Conservation (phyloP, 2,113 vertebrate genomes). For the Hemiprocne comata region DNA sequence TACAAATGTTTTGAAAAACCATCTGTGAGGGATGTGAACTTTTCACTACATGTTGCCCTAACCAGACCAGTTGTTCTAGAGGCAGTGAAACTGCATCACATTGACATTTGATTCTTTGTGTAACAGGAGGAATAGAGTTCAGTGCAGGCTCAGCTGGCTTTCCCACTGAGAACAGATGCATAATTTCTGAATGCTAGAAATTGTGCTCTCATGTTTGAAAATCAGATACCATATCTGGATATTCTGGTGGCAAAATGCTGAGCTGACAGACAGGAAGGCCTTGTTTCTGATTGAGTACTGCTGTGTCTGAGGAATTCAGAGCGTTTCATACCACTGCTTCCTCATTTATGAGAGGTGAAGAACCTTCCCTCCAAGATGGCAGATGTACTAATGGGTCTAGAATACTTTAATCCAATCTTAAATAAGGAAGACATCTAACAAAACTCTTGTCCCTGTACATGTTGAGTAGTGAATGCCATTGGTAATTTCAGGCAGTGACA, state of each 20-base stretch:
- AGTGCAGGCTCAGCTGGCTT: neutral
- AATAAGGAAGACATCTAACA: neutral
- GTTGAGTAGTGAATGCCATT: fast-evolving
- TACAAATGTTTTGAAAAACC: neutral
- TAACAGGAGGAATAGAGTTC: neutral
- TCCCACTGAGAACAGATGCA: neutral
- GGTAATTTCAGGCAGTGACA: neutral
- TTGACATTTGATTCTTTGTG: neutral
- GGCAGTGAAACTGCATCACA: neutral
- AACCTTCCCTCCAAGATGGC: neutral
- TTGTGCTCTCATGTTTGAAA: neutral
- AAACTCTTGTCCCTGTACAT: neutral
- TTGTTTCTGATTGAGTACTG: neutral
- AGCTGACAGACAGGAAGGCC: neutral
- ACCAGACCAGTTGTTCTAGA: neutral
- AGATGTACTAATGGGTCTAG: neutral
- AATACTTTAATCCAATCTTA: neutral
- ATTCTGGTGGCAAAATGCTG: neutral
- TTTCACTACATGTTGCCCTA: neutral
- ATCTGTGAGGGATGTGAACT: neutral
- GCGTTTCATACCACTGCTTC: neutral
- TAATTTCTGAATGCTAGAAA: neutral
- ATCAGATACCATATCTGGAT: neutral
- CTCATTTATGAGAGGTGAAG: neutral
- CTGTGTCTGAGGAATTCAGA: neutral